A percentile compares a stretch with the other conserved stretches of the same genome.
phyloP scores from a whole-genome alignment of 2,888 invertebrate genomes.

The Atrina japonica region DNA sequence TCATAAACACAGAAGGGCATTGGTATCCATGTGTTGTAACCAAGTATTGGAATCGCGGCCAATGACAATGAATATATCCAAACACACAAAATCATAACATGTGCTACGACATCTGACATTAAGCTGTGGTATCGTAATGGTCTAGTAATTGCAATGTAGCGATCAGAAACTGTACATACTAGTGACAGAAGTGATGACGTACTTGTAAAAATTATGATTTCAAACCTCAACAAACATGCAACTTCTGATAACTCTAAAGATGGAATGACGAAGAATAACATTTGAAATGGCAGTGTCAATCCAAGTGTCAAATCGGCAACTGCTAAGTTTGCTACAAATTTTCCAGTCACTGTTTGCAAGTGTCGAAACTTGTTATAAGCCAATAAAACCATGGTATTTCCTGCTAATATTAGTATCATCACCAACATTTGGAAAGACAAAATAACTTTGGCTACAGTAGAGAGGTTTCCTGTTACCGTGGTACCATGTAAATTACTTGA shows the following conservation, averaged over 20 bases:
- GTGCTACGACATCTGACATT: slow-evolving; percentile 76
- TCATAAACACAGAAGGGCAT: slow-evolving; percentile 56
- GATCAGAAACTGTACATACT: slow-evolving; percentile 55
- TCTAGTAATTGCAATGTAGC: slow-evolving; percentile 56
- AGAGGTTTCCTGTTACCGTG: neutral
- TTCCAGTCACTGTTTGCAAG: slow-evolving; percentile 60
- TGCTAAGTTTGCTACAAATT: slow-evolving; percentile 64
- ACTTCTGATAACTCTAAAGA: slow-evolving; percentile 43
- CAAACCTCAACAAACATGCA: slow-evolving; percentile 57
- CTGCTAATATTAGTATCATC: slow-evolving; percentile 50
- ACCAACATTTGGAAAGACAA: slow-evolving; percentile 47
- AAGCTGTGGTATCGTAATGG: slow-evolving; percentile 48
- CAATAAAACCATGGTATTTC: slow-evolving; percentile 57
- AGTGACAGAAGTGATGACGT: slow-evolving; percentile 57
- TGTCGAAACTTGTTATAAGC: slow-evolving; percentile 49
- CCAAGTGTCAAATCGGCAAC: slow-evolving; percentile 61
- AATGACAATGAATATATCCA: slow-evolving; percentile 51
- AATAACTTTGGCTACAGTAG: slow-evolving; percentile 30
- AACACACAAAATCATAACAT: slow-evolving; percentile 42
- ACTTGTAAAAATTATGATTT: slow-evolving; percentile 50
- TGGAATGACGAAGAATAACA: slow-evolving; percentile 53
- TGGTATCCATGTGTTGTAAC: slow-evolving; percentile 46
- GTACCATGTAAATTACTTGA: no score
- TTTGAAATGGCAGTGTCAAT: slow-evolving; percentile 57
- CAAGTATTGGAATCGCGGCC: slow-evolving; percentile 46